These are phyloP conservation scores for Lepilemur ruficaudatus DNA, from an alignment of 2,797 vertebrate species.

Conservation along the genomic window DNA sequence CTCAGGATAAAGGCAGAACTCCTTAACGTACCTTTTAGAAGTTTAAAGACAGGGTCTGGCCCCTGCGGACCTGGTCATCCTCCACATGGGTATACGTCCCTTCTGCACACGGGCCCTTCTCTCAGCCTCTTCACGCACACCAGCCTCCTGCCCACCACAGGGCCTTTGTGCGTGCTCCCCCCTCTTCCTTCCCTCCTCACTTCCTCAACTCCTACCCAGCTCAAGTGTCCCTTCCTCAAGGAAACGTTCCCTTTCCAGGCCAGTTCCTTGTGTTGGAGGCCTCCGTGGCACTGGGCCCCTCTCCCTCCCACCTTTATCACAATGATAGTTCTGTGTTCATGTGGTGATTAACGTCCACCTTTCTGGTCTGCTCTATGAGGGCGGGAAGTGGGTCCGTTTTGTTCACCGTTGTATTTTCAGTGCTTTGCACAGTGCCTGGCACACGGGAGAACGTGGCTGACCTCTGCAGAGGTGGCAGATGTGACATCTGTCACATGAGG, in stretches of 20 bases:
- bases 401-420: background rate
- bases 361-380: background rate
- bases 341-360: no score
- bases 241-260: background rate
- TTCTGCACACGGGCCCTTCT: background rate
- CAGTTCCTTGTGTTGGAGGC: background rate
- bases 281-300: background rate
- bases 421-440: no score
- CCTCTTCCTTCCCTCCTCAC: background rate
- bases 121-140: background rate
- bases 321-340: background rate
- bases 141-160: background rate
- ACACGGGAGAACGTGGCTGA: fast-evolving
- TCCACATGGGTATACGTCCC: no score
- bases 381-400: background rate
- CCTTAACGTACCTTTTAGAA: background rate
- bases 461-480: background rate
- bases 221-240: background rate
- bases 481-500: fast-evolving
- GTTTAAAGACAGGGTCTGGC: background rate
- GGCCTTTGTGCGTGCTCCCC: background rate
- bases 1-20: background rate
- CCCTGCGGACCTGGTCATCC: background rate
- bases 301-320: background rate
- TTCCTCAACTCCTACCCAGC: background rate